phyloP scores from a whole-genome alignment of 2,888 invertebrate genomes.

The Acronicta psi region DNA sequence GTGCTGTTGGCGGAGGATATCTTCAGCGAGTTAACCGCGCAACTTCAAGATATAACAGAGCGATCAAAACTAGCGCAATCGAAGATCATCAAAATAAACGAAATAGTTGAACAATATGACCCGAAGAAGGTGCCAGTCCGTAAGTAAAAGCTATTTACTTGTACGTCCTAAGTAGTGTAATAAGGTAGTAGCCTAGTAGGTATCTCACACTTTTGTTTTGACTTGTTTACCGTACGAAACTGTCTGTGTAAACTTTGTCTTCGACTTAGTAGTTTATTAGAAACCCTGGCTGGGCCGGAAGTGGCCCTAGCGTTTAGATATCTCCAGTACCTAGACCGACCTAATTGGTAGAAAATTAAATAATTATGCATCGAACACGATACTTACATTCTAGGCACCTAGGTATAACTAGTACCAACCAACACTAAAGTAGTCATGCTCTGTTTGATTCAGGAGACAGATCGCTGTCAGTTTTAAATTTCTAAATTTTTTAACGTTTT shows the following conservation, averaged over 20 bases:
- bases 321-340: conserved; percentile 29
- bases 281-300: conserved; percentile 7
- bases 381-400: conserved; percentile 22
- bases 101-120: conserved; percentile 92
- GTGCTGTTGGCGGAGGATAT: conserved; percentile 95
- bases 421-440: conserved; percentile 39
- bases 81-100: conserved; percentile 92
- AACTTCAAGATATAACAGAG: conserved; percentile 92
- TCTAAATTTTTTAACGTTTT: conserved; percentile 25
- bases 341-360: conserved; percentile 41
- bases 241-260: too few species aligned
- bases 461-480: conserved; percentile 27
- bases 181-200: too few species aligned
- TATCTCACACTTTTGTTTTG: not conserved
- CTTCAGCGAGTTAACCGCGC: conserved; percentile 93
- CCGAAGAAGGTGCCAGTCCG: conserved; percentile 98
- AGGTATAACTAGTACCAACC: conserved; percentile 44
- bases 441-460: conserved; percentile 34
- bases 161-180: too few species aligned
- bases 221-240: too few species aligned
- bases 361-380: conserved; percentile 41
- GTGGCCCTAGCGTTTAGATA: conserved; percentile 25
- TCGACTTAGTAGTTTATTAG: conserved; percentile 5
- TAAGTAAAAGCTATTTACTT: conserved; percentile 89
- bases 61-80: conserved; percentile 92